These are phyloP conservation scores for Opisthocomus hoazin DNA, from an alignment of 2,113 vertebrate genomes.

Conservation along the genomic window DNA sequence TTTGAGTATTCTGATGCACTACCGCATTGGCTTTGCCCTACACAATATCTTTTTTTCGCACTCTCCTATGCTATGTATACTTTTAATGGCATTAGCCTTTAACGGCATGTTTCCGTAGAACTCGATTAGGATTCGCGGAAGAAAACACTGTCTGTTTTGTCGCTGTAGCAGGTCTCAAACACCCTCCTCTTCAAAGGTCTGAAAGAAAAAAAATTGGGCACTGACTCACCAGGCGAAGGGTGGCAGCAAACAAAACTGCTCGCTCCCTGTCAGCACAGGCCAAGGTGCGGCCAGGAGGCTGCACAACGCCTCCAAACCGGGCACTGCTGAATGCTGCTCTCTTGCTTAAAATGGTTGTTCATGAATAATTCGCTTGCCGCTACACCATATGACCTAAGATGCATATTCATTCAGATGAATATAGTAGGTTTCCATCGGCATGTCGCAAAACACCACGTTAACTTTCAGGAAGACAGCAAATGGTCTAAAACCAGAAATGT, in stretches of 20 bases:
- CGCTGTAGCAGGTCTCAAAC: not conserved
- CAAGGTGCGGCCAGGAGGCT: not conserved
- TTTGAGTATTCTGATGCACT: not conserved
- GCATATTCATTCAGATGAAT: not conserved
- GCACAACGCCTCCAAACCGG: not conserved
- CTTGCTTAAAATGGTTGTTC: not conserved
- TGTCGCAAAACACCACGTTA: not conserved
- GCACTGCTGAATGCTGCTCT: not conserved
- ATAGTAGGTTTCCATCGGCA: not conserved
- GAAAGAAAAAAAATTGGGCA: not conserved
- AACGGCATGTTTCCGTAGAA: not conserved
- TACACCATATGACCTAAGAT: not conserved
- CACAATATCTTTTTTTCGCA: not conserved
- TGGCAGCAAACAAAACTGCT: not conserved
- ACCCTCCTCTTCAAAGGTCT: not conserved
- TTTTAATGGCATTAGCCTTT: not conserved
- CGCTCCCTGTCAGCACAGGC: no score
- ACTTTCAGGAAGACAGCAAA: slow-evolving; percentile 27
- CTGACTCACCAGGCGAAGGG: not conserved
- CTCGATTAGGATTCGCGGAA: not conserved
- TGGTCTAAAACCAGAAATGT: slow-evolving; percentile 9
- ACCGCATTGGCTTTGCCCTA: not conserved
- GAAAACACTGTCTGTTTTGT: not conserved
- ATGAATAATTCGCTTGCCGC: not conserved
- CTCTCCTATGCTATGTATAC: not conserved